A percentile compares a stretch with the other conserved stretches of the same genome.
Conservation (phyloP, 2,888 invertebrate species). For the Lottia scabra region DNA sequence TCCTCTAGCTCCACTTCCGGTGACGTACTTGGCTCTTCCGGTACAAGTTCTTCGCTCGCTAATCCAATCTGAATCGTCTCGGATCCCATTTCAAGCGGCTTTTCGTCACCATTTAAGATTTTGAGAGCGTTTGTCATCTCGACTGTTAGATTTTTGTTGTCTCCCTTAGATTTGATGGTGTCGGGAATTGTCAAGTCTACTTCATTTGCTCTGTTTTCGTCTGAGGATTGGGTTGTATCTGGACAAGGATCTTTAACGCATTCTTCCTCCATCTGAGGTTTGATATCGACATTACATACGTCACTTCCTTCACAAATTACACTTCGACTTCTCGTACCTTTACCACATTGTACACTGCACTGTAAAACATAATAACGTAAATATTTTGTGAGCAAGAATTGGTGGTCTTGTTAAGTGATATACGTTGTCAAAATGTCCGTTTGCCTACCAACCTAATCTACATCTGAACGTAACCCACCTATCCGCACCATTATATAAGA, state of each 20-base stretch:
- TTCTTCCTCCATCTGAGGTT: constrained; percentile 42
- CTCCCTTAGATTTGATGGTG: constrained; percentile 10
- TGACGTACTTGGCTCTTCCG: neutral
- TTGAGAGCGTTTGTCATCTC: neutral
- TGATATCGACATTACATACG: constrained; percentile 45
- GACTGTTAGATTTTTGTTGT: constrained; percentile 11
- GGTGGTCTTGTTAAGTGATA: too few relatives aligned
- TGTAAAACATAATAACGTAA: constrained; percentile 31
- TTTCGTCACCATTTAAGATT: neutral
- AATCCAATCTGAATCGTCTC: neutral
- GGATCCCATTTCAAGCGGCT: neutral
- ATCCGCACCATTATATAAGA: too few relatives aligned
- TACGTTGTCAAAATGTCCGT: too few relatives aligned
- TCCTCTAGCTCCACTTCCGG: neutral
- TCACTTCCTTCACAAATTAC: constrained; percentile 62
- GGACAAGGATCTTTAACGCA: constrained; percentile 46
- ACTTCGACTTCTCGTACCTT: constrained; percentile 66
- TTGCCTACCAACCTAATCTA: too few relatives aligned
- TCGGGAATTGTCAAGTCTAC: neutral
- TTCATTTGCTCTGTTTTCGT: constrained; percentile 1
- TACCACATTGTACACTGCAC: constrained; percentile 67
- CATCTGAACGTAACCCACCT: too few relatives aligned
- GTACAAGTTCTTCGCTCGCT: neutral
- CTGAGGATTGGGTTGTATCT: constrained; percentile 12
- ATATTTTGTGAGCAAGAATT: too few relatives aligned